Conservation (phyloP, 2,888 invertebrate species). For the Drosophila anomalata region DNA sequence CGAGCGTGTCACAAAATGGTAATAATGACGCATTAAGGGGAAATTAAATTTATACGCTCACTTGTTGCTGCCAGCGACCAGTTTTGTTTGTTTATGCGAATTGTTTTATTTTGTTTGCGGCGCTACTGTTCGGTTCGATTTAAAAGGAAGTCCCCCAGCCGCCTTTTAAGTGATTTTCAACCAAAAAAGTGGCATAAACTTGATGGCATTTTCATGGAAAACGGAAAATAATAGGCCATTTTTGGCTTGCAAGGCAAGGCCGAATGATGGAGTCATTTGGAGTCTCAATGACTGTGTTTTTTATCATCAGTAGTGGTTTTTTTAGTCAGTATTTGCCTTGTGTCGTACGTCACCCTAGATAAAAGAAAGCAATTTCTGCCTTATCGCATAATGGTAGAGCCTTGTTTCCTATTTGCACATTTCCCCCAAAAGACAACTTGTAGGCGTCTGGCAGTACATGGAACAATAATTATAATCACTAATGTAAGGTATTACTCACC, state of each 20-base stretch:
- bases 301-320: background rate
- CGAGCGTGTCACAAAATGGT: slow-evolving; percentile 48
- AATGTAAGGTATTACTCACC: slow-evolving; percentile 64
- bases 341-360: slow-evolving; percentile 13
- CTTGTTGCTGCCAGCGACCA: slow-evolving; percentile 58
- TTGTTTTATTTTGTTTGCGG: slow-evolving; percentile 37
- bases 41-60: slow-evolving; percentile 61
- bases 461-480: slow-evolving; percentile 61
- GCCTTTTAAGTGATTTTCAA: slow-evolving; percentile 50
- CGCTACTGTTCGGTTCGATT: slow-evolving; percentile 41
- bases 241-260: slow-evolving; percentile 67
- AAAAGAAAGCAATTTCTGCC: slow-evolving; percentile 17
- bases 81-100: slow-evolving; percentile 36
- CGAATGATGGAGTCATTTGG: slow-evolving; percentile 35
- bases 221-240: slow-evolving; percentile 21
- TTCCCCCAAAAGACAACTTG: slow-evolving; percentile 9
- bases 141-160: slow-evolving; percentile 53
- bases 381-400: slow-evolving; percentile 25
- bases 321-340: slow-evolving; percentile 10
- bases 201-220: slow-evolving; percentile 48
- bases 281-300: slow-evolving; percentile 16
- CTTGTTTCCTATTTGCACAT: slow-evolving; percentile 42
- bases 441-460: slow-evolving; percentile 29
- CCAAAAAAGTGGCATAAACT: slow-evolving; percentile 34
- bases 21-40: slow-evolving; percentile 71